Evolutionary conservation across 1,140 invertebrate genomes (phyloP).

Genomic region (Archivesica marissinica): DNA sequence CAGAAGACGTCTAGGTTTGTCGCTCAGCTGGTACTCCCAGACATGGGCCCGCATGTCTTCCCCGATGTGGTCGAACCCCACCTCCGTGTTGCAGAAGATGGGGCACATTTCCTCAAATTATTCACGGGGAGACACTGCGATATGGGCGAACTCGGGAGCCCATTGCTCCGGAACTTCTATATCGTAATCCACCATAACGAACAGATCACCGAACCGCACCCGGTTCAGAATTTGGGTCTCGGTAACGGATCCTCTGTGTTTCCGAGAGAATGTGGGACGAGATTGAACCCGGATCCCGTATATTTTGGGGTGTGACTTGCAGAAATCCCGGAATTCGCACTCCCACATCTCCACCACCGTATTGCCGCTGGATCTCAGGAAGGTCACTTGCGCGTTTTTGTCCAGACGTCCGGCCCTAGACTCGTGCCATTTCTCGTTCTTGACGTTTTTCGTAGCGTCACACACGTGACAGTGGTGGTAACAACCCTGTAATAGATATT

Average conservation of each 20-base stretch:
- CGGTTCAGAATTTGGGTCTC: slow-evolving; percentile 10
- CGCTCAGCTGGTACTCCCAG: slow-evolving; percentile 43
- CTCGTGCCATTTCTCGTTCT: neutral
- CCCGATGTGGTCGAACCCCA: slow-evolving; percentile 60
- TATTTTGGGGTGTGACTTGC: neutral
- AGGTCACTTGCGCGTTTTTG: neutral
- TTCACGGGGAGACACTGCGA: slow-evolving; percentile 46
- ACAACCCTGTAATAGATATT: neutral
- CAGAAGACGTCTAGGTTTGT: no score
- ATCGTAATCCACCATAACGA: slow-evolving; percentile 44
- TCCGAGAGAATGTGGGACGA: neutral
- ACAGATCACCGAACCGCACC: slow-evolving; percentile 1
- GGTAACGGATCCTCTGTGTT: neutral
- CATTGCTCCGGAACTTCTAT: slow-evolving; percentile 59
- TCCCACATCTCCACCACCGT: slow-evolving; percentile 12
- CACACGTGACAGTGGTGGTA: neutral
- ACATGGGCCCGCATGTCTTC: slow-evolving; percentile 64
- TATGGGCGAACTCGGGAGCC: slow-evolving; percentile 33
- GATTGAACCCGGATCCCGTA: neutral
- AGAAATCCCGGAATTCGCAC: neutral
- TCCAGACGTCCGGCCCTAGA: slow-evolving; percentile 33
- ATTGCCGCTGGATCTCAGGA: slow-evolving; percentile 47
- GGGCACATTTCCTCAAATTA: slow-evolving; percentile 51
- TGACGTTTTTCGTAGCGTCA: slow-evolving; percentile 5
- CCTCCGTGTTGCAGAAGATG: no score